These are phyloP conservation scores for Probosciger aterrimus DNA, from an alignment of 2,113 vertebrate genomes.

Conservation along the genomic window DNA sequence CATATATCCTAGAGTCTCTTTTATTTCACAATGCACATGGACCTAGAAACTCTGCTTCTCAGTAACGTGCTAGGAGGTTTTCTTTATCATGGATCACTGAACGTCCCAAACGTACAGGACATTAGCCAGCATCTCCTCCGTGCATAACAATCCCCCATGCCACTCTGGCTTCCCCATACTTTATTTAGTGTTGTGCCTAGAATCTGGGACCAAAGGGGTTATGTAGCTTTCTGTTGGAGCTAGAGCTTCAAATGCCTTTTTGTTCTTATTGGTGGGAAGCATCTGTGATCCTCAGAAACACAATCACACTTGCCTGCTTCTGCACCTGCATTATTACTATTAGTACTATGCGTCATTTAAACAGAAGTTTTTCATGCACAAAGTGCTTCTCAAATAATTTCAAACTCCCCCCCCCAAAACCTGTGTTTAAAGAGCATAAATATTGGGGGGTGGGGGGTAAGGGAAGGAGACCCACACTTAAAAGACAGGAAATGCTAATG, in stretches of 20 bases:
- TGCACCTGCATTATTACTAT: not conserved
- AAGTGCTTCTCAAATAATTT: not conserved
- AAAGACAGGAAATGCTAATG: not conserved
- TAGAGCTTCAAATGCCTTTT: not conserved
- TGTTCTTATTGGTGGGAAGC: not conserved
- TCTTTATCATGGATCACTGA: not conserved
- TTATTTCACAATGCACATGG: not conserved
- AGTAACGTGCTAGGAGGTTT: not conserved
- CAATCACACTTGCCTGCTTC: not conserved
- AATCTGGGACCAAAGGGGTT: not conserved
- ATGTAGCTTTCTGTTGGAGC: not conserved
- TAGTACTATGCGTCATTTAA: constrained; percentile 1
- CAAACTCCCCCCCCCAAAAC: not conserved
- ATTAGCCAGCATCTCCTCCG: not conserved
- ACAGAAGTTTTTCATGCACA: not conserved
- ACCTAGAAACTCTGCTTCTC: not conserved
- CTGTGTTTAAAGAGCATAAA: not conserved
- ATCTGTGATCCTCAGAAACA: not conserved
- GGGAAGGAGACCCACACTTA: not conserved
- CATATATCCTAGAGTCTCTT: not conserved
- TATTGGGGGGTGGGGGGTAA: not conserved
- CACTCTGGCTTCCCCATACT: not conserved
- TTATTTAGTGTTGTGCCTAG: not conserved
- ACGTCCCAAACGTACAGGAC: not conserved
- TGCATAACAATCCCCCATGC: not conserved